phyloP scores from a whole-genome alignment of 2,797 vertebrate genomes.

The Chelmon rostratus region DNA sequence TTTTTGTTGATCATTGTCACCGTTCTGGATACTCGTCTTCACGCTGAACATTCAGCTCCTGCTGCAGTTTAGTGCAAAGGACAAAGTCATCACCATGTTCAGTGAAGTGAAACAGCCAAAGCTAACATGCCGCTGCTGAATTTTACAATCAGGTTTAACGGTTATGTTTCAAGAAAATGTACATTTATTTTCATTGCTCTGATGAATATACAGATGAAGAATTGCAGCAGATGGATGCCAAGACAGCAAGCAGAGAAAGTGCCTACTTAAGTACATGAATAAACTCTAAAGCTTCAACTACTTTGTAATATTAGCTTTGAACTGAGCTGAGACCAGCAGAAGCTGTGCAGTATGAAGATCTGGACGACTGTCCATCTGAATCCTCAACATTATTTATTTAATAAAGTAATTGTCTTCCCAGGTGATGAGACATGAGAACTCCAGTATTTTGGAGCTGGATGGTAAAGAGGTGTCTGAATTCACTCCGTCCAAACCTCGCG shows the following conservation, averaged over 20 bases:
- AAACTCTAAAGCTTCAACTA: background rate
- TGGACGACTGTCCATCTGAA: background rate
- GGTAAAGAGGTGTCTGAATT: slow-evolving; percentile 97
- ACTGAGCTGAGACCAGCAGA: background rate
- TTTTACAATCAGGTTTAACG: background rate
- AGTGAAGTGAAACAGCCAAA: background rate
- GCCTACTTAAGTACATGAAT: background rate
- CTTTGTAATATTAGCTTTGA: background rate
- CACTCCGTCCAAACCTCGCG: slow-evolving; percentile 96
- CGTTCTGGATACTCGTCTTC: too few species aligned
- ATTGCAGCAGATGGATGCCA: background rate
- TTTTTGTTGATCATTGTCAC: too few species aligned
- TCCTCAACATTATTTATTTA: background rate
- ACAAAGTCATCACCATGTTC: background rate
- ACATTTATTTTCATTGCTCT: background rate
- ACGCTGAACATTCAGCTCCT: too few species aligned
- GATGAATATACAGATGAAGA: slow-evolving; percentile 1
- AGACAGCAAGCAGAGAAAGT: background rate
- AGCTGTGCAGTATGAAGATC: background rate
- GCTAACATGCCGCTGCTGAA: background rate
- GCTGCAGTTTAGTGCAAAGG: too few species aligned
- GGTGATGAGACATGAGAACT: slow-evolving; percentile 97
- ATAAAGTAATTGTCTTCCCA: slow-evolving; percentile 50
- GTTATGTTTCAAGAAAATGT: background rate
- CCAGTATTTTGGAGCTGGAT: slow-evolving; percentile 94